Evolutionary conservation across 2,797 vertebrate species (phyloP).

Genomic region (Anisognathus igniventris): DNA sequence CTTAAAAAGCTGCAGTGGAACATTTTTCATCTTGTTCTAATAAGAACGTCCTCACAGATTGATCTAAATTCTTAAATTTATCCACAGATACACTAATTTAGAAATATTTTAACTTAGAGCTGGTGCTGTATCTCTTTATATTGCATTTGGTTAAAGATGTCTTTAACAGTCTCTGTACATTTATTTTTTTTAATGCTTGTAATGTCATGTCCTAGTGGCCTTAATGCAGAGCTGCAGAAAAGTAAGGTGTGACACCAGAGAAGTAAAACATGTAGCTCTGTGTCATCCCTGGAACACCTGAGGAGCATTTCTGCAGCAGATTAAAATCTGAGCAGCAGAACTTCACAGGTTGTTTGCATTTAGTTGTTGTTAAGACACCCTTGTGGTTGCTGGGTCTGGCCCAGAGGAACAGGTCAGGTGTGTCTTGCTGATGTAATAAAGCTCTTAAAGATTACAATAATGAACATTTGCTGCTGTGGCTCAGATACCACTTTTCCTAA

Average conservation of each 20-base stretch:
- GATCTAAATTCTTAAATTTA: not conserved
- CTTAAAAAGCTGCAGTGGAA: not conserved
- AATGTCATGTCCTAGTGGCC: not conserved
- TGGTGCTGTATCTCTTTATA: not conserved
- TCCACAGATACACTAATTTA: not conserved
- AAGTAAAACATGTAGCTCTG: not conserved
- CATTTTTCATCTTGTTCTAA: not conserved
- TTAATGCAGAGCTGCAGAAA: not conserved
- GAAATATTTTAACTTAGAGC: not conserved
- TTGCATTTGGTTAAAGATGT: not conserved
- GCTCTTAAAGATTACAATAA: not conserved
- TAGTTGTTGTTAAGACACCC: not conserved
- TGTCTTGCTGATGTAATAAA: not conserved
- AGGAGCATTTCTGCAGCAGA: not conserved
- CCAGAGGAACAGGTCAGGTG: not conserved
- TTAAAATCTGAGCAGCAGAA: not conserved
- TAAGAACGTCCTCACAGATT: not conserved
- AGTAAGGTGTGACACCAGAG: not conserved
- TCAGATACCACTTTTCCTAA: not conserved
- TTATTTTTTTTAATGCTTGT: not conserved
- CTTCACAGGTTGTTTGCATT: not conserved
- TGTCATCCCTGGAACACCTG: not conserved
- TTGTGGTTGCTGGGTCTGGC: accelerated
- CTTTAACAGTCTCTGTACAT: not conserved
- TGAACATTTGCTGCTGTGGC: not conserved